Evolutionary conservation across 2,888 invertebrate species (phyloP), one percentile per base, ranked within the genome.

Genomic region (Perdita meconis): DNA sequence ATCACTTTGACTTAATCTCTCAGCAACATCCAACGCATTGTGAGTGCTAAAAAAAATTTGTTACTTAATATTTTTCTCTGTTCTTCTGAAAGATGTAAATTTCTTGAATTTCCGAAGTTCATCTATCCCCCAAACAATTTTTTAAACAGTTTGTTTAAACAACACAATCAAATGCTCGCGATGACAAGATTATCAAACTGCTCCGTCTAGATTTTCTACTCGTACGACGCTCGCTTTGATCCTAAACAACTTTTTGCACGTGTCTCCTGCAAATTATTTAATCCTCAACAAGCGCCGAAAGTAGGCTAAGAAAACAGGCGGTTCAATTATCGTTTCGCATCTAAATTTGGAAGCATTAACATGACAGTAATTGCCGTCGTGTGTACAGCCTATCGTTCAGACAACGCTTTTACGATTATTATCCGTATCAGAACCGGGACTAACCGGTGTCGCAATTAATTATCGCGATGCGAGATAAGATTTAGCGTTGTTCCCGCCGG

Each of bases 381-480:
- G 50, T 63, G 34, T 36, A 24, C 24, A 12, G 24, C 51, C 1
- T n/a, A n/a, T 34, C 26, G 16, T 26, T 63, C 26, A 19, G 34
- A 51, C 63, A 40, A 12, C 16, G 3, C 36, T n/a, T 63, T 69
- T 26, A 42, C 34, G 22, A 55, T 36, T 50, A 59, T 60, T 68
- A 53, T 26, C 51, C 36, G 24, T 53, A 30, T 40, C 60, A 56
- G 38, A n/a, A n/a, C 3, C 50, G 12, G 22, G 22, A 19, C 34
- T 19, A 47, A 73, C 61, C 19, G 22, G 53, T 38, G 56, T 61
- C 26, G 63, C 57, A 63, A 73, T 73, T 73, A 69, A 73, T 70
- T 70, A 63, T 51, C 70, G 13, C 56, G 50, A 69, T 38, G 50
- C 16, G n/a, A 63, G 60, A 67, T 61, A 61, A 72, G 50, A 73